These are phyloP conservation scores for Heteromyza rotundicornis DNA, from an alignment of 2,888 invertebrate genomes.

Conservation along the genomic window DNA sequence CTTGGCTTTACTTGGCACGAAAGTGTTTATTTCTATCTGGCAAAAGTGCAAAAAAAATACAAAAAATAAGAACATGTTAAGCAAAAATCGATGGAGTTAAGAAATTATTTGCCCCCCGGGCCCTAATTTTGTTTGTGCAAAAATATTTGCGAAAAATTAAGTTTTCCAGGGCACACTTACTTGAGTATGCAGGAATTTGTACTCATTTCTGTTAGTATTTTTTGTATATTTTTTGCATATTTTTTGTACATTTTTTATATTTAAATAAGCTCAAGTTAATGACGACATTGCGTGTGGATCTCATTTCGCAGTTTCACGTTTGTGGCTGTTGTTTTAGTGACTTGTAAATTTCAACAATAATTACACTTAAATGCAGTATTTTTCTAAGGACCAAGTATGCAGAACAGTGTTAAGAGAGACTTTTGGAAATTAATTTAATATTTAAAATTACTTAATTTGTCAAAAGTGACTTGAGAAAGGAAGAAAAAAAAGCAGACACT, in stretches of 20 bases:
- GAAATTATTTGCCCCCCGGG: too few species aligned
- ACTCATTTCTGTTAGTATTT: background rate
- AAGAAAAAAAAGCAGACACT: background rate
- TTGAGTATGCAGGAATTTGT: slow-evolving; percentile 1
- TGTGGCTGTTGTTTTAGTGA: too few species aligned
- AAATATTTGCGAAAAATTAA: too few species aligned
- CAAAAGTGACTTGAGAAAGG: background rate
- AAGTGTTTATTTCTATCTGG: background rate
- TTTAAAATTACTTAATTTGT: background rate
- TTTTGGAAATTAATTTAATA: too few species aligned
- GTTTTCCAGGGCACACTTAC: slow-evolving; percentile 18
- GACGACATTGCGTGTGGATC: slow-evolving; percentile 27
- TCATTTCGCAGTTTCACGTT: too few species aligned
- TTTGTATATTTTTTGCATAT: too few species aligned
- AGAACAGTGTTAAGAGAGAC: background rate
- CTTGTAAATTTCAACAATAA: slow-evolving; percentile 27
- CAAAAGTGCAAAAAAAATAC: background rate
- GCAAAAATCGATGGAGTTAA: too few species aligned
- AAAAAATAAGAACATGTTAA: too few species aligned
- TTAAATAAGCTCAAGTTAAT: slow-evolving; percentile 30
- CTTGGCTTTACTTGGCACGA: background rate
- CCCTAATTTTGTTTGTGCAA: too few species aligned
- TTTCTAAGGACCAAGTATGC: slow-evolving; percentile 19
- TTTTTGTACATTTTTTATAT: slow-evolving; percentile 16
- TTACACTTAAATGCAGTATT: slow-evolving; percentile 25